Base-by-base conservation (phyloP, 2,113 vertebrate species). In the Chionis minor region DNA sequence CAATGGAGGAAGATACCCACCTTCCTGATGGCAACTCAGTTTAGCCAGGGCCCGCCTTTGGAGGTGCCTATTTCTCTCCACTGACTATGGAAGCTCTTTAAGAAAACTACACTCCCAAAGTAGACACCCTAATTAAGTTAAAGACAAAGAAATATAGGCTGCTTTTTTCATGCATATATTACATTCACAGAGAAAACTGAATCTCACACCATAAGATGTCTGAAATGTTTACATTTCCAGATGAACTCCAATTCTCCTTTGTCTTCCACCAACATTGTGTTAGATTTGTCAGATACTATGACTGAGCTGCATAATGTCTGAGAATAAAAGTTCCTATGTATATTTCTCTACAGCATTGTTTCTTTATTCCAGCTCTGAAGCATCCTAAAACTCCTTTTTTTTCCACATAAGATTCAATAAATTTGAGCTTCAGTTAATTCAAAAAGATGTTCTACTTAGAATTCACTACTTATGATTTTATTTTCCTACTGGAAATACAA, bases 401-500 rank as follows among this genome's bases (percentile, higher is more conserved):
- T 9, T 42, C 19, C 47, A 47, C 26, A 71, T 65, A 79, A 54
- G 7, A 2, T 62, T 94, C 42, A 55, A 49, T 74, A 89, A 81
- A 56, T 83, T 70, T 80, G 19, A 86, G 91, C 33, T 72, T 67
- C 63, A 49, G 35, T 93, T 96, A 74, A 91, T 81, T 69, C 47
- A 54, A 80, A 92, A 66, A 32, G n/a, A 85, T 16, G 6, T 2
- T 81, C 45, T 92, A 67, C 45, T 81, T 78, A 42, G 44, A 93
- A 85, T 84, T 77, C 33, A 49, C 28, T 85, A 44, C 14, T 56
- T 77, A 91, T 5, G 8, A n/a, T 78, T 95, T 96, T 82, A 81
- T 94, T 96, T 97, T 88, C 88, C 58, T 71, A 86, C 61, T 58
- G 73, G 83, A 96, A 95, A 92, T 45, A 82, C n/a, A 79, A 87